Evolutionary conservation across 2,888 invertebrate genomes (phyloP).

Genomic region (Andrena dorsata): DNA sequence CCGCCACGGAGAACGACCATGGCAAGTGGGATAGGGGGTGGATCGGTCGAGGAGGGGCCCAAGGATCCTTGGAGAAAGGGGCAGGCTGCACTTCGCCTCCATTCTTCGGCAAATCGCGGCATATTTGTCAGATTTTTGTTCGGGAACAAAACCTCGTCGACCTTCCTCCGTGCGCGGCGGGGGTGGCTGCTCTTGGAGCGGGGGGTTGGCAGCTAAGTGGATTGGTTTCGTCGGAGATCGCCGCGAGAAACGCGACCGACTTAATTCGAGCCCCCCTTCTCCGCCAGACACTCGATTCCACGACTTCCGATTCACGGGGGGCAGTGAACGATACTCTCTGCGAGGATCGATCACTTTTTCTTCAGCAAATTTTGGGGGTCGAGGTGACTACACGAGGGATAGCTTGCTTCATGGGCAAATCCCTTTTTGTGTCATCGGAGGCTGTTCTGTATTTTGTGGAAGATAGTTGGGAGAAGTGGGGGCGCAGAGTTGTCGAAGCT

Average conservation of each 20-base stretch:
- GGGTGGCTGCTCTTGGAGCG: background rate
- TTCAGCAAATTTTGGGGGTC: background rate
- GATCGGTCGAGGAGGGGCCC: constrained; percentile 21
- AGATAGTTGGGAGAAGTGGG: no score
- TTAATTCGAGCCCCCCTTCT: constrained; percentile 61
- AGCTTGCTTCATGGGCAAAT: no score
- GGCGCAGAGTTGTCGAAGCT: no score
- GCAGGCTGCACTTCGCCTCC: constrained; percentile 74
- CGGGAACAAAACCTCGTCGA: constrained; percentile 80
- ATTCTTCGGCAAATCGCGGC: constrained; percentile 83
- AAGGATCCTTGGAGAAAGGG: constrained; percentile 42
- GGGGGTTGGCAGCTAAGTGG: constrained; percentile 79
- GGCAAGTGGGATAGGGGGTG: constrained; percentile 17
- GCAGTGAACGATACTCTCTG: background rate
- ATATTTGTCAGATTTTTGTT: constrained; percentile 85
- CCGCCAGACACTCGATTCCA: constrained; percentile 32
- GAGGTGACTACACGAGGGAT: background rate
- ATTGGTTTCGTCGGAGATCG: constrained; percentile 79
- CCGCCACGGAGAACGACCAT: constrained; percentile 20
- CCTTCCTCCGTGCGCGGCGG: constrained; percentile 46
- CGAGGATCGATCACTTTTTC: background rate
- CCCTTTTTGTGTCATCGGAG: no score
- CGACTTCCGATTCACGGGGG: constrained; percentile 34
- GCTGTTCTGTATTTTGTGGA: no score
- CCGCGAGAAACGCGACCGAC: constrained; percentile 55